These are phyloP conservation scores for Dichetophora obliterata DNA, from an alignment of 2,888 invertebrate species.

Conservation along the genomic window DNA sequence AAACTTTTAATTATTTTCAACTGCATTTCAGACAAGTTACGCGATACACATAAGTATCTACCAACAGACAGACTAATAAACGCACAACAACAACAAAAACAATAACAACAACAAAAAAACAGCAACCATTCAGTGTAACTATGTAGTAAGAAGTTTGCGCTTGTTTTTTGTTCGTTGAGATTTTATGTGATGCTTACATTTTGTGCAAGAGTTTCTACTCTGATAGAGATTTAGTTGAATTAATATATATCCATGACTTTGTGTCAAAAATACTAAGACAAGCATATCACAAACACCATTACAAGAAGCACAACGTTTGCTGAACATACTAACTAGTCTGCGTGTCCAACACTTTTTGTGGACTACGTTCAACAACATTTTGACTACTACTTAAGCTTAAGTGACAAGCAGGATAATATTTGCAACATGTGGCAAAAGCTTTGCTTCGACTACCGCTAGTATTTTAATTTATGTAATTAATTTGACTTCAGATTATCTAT, in stretches of 20 bases:
- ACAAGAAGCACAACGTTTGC: too few species aligned
- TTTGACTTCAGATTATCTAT: too few species aligned
- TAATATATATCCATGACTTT: too few species aligned
- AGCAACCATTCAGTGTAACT: not conserved
- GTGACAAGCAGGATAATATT: not conserved
- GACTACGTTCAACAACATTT: not conserved
- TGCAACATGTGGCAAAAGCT: not conserved
- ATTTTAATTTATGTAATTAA: too few species aligned
- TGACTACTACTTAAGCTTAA: not conserved
- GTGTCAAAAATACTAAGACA: too few species aligned
- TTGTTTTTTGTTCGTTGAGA: too few species aligned
- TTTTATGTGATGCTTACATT: too few species aligned
- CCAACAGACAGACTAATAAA: not conserved
- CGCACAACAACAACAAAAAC: constrained; percentile 2
- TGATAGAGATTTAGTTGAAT: too few species aligned
- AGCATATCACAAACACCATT: too few species aligned
- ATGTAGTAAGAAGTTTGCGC: not conserved
- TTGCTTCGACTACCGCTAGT: too few species aligned
- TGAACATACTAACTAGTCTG: not conserved
- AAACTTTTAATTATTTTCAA: constrained; percentile 33
- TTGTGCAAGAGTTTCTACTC: too few species aligned
- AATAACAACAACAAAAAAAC: not conserved
- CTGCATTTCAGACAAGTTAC: constrained; percentile 8
- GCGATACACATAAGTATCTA: not conserved
- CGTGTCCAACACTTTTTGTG: not conserved